Evolutionary conservation across 2,888 invertebrate species (phyloP), one percentile per base, ranked within the genome.

Genomic region (Branchellion lobata): DNA sequence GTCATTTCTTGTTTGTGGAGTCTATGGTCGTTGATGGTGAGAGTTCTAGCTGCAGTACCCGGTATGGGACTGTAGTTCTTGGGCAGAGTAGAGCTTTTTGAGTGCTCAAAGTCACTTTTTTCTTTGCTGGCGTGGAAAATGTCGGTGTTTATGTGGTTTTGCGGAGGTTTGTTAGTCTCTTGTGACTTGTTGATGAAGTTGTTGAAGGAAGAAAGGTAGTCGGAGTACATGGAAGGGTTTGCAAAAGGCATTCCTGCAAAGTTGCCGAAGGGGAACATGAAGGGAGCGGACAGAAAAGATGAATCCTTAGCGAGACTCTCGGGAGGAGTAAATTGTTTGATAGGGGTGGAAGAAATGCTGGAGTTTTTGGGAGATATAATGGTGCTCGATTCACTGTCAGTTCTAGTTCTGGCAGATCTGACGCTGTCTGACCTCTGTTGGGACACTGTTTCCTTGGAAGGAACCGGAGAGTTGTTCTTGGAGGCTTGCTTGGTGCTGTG

Each of bases 251-350:
- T 29, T 24, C 73, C 79, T 29, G 33, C 31, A 24, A 57, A 57
- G n/a, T 34, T 24, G 1, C 79, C 81, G 31, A 82, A 82, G 2
- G 82, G 82, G 61, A 82, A 81, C 34, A 80, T 81, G 53, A 81
- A 82, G 27, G 78, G 79, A 27, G 81, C 68, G 1, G 53, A 51
- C 3, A 79, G 68, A 11, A 81, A 31, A 2, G 65, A 65, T n/a
- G 77, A 31, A 24, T 77, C 57, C 18, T 65, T 65, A 24, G 18
- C n/a, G 8, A 69, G 31, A 1, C 21, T 33, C n/a, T 33, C 27
- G 27, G 27, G 29, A 29, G 51, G 21, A 14, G 51, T 51, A 24
- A 61, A 31, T 29, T 77, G 77, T 31, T 77, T 77, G 0, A 77
- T 33, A 24, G 77, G 77, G 21, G 77, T 77, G 3, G 77, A 77